Evolutionary conservation across 2,888 invertebrate genomes (phyloP).

Genomic region (Polyommatus icarus): DNA sequence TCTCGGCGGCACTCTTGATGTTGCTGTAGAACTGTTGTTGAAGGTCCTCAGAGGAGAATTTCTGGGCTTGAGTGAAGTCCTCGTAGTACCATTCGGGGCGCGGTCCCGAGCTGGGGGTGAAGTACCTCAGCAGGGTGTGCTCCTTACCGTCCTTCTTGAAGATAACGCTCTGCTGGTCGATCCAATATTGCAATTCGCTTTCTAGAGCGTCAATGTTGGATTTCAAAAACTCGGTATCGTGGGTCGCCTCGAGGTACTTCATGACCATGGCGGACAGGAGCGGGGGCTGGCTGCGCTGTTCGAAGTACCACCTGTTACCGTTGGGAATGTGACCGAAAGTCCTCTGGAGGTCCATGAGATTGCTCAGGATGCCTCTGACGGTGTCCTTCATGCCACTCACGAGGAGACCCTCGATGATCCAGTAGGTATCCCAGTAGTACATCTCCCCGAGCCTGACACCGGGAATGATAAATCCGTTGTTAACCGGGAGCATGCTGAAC

Average conservation of each 20-base stretch:
- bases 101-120: conserved; percentile 82
- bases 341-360: conserved; percentile 85
- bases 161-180: conserved; percentile 76
- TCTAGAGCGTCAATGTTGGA: conserved; percentile 80
- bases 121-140: conserved; percentile 82
- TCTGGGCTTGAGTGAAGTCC: conserved; percentile 78
- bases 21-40: conserved; percentile 83
- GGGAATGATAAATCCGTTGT: conserved; percentile 84
- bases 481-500: conserved; percentile 84
- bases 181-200: conserved; percentile 84
- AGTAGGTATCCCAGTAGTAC: conserved; percentile 95
- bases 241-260: conserved; percentile 83
- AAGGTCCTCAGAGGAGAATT: conserved; percentile 62
- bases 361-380: conserved; percentile 87
- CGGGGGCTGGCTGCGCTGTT: conserved; percentile 86
- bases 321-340: conserved; percentile 88
- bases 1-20: conserved; percentile 89
- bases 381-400: conserved; percentile 88
- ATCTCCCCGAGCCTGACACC: conserved; percentile 87
- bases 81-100: conserved; percentile 87
- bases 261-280: conserved; percentile 86
- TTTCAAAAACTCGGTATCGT: conserved; percentile 82
- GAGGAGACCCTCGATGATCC: conserved; percentile 90
- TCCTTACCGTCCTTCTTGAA: conserved; percentile 70
- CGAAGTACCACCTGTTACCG: conserved; percentile 90